These are phyloP conservation scores for Lapara coniferarum DNA, from an alignment of 2,888 invertebrate genomes.

Conservation along the genomic window DNA sequence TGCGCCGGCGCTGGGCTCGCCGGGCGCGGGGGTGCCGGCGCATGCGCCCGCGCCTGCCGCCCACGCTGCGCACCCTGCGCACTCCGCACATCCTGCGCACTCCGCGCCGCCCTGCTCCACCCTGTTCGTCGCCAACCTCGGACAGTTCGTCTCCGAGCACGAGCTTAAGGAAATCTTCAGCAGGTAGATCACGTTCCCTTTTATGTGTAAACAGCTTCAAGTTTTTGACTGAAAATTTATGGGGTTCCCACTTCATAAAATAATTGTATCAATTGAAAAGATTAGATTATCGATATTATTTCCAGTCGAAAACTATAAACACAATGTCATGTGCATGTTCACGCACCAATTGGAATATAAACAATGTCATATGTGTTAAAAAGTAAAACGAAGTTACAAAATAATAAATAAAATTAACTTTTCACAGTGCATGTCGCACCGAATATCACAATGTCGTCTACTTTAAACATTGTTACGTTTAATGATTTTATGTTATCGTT, in stretches of 20 bases:
- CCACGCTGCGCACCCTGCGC: constrained; percentile 86
- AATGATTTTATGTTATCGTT: constrained; percentile 58
- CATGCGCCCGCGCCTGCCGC: constrained; percentile 84
- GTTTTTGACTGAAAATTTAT: constrained; percentile 50
- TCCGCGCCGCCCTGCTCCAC: constrained; percentile 97
- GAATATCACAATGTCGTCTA: constrained; percentile 70
- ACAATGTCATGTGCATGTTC: constrained; percentile 65
- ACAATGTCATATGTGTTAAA: constrained; percentile 35
- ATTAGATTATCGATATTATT: constrained; percentile 37
- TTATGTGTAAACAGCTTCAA: constrained; percentile 43
- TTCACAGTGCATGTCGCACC: constrained; percentile 81
- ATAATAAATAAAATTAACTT: constrained; percentile 54
- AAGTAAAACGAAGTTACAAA: constrained; percentile 37
- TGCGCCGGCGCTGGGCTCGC: constrained; percentile 96
- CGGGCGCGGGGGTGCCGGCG: constrained; percentile 90
- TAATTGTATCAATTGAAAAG: constrained; percentile 7
- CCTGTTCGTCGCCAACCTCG: constrained; percentile 98
- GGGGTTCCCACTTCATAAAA: constrained; percentile 23
- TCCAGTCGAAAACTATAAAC: constrained; percentile 55
- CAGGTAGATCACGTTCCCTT: constrained; percentile 85
- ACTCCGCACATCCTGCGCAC: constrained; percentile 78
- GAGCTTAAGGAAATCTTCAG: constrained; percentile 99
- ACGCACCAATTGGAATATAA: constrained; percentile 47
- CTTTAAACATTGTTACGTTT: constrained; percentile 62
- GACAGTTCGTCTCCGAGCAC: constrained; percentile 98